Percentiles rank a stretch among this genome's conserved stretches.
These are phyloP conservation scores for Macquaria ambigua DNA, from an alignment of 2,113 vertebrate genomes.

Conservation along the genomic window DNA sequence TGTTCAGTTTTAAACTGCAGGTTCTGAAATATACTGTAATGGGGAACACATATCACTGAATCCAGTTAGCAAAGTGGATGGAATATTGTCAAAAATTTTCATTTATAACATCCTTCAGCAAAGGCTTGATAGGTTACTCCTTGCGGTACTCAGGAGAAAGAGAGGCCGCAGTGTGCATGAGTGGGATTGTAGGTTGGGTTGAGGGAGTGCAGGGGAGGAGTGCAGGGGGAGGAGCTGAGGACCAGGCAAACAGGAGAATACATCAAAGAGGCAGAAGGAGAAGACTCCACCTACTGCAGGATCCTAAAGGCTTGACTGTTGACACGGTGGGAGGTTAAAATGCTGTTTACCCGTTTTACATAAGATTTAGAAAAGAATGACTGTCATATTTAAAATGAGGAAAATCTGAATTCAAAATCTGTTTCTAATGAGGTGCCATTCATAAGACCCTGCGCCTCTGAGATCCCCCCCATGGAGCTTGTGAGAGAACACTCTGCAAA, in stretches of 20 bases:
- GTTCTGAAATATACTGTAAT: constrained; percentile 48
- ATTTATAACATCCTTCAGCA: constrained; percentile 99
- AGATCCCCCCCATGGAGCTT: constrained; percentile 66
- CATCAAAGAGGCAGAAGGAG: constrained; percentile 76
- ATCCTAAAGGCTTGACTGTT: constrained; percentile 73
- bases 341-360: constrained; percentile 58
- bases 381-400: constrained; percentile 57
- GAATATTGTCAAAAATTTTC: constrained; percentile 98
- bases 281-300: constrained; percentile 75
- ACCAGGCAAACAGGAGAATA: constrained; percentile 79
- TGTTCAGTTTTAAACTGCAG: constrained; percentile 29
- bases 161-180: constrained; percentile 83
- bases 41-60: constrained; percentile 94
- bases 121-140: constrained; percentile 99
- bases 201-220: constrained; percentile 77
- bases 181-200: constrained; percentile 78
- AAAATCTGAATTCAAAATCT: constrained; percentile 52
- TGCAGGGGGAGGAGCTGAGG: constrained; percentile 78
- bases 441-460: constrained; percentile 72
- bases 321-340: constrained; percentile 71
- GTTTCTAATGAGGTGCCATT: constrained; percentile 72
- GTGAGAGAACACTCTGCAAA: constrained; percentile 71
- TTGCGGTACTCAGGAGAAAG: constrained; percentile 94
- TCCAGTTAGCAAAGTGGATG: constrained; percentile 95
- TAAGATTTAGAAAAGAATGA: constrained; percentile 51